phyloP scores from a whole-genome alignment of 2,888 invertebrate species.

The Diaprepes abbreviatus region DNA sequence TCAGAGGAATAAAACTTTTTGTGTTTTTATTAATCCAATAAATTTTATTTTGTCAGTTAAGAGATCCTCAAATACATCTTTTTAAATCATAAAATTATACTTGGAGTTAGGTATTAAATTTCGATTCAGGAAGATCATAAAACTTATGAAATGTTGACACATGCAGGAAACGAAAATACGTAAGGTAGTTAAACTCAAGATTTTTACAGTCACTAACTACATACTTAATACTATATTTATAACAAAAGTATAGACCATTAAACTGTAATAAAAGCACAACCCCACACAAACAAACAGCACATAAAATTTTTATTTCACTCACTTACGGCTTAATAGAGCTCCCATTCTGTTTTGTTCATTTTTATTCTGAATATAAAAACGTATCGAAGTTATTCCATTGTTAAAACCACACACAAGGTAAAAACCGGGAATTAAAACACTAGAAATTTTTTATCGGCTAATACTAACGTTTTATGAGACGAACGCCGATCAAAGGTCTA shows the following conservation, averaged over 20 bases:
- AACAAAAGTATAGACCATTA: conserved; percentile 36
- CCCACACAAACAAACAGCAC: conserved; percentile 34
- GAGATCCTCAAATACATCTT: no score
- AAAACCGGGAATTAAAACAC: conserved; percentile 17
- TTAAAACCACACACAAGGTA: conserved; percentile 19
- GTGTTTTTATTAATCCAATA: no score
- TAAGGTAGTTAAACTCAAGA: neutral
- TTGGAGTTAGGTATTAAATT: no score
- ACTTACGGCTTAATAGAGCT: conserved; percentile 35
- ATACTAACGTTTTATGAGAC: neutral
- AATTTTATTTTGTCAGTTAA: no score
- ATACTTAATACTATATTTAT: conserved; percentile 23
- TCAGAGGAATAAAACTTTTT: no score
- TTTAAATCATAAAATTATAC: no score
- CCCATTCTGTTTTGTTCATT: conserved; percentile 33
- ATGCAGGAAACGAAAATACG: neutral
- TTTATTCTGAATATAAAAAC: conserved; percentile 35
- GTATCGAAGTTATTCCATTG: conserved; percentile 15
- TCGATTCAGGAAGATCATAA: neutral
- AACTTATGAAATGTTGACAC: neutral
- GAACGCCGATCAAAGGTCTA: conserved; percentile 5
- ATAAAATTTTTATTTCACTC: conserved; percentile 41
- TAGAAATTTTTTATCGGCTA: conserved; percentile 2
- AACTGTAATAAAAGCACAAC: conserved; percentile 33
- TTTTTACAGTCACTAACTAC: conserved; percentile 24